Evolutionary conservation across 2,797 vertebrate genomes (phyloP).

Genomic region (Pipistrellus pygmaeus): DNA sequence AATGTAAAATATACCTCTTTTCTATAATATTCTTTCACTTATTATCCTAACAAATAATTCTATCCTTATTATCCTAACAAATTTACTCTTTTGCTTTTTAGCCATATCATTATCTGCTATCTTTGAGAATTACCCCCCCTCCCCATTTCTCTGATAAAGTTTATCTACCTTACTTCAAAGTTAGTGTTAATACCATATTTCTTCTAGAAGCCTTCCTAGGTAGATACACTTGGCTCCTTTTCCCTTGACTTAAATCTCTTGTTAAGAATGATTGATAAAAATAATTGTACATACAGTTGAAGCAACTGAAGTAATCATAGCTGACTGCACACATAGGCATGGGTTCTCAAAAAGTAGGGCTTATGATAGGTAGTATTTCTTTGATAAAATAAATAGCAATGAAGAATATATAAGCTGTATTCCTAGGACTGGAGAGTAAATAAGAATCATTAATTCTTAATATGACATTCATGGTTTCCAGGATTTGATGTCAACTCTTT

Average conservation of each 20-base stretch:
- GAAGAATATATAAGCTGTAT: neutral
- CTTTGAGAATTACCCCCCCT: neutral
- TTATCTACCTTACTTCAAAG: neutral
- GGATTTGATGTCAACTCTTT: neutral
- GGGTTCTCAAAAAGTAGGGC: neutral
- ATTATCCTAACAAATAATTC: conserved; percentile 38
- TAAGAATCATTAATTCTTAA: neutral
- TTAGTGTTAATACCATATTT: neutral
- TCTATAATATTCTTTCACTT: conserved; percentile 35
- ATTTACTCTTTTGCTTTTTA: conserved; percentile 10
- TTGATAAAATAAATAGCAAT: neutral
- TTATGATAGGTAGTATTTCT: neutral
- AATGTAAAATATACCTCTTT: conserved; percentile 61
- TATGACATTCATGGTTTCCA: neutral
- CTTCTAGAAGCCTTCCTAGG: neutral
- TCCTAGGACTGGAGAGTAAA: neutral
- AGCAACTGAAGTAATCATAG: neutral
- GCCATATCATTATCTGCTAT: neutral
- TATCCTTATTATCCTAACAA: conserved; percentile 62
- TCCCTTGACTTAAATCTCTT: neutral
- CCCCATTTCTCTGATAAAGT: neutral
- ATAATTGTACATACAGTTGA: neutral
- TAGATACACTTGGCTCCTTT: neutral
- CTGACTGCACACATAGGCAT: neutral
- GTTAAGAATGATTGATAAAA: neutral